Base-by-base conservation (phyloP, 2,888 invertebrate species). In the Protonemura montana region DNA sequence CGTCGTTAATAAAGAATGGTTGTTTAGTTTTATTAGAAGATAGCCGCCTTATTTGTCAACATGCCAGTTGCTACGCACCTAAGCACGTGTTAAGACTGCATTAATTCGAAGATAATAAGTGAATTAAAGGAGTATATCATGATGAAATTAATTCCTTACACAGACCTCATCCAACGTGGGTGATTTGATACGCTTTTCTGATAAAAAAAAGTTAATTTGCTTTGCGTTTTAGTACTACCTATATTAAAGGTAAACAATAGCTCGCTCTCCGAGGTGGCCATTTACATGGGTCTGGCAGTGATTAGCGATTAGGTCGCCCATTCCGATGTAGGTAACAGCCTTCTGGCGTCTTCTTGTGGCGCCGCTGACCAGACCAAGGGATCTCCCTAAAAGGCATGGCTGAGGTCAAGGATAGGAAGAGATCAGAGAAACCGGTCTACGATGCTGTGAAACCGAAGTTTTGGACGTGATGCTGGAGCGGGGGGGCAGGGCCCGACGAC, bases 401-500 rank as follows among this genome's bases (percentile, higher is more conserved):
- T 78, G 78, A 78, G 78, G 78, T 78, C 78, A 78, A 78, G 78
- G 78, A 78, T 78, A 78, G 78, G 59, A 59, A 59, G 59, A 59
- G 27, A 78, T 78, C 78, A 78, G 78, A 78, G 78, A 59, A 59
- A 59, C 59, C 59, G 59, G 59, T 59, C 29, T 78, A 10, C 81
- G n/a, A 30, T 27, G 78, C 78, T 28, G 78, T 25, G 7, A 78
- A 78, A 27, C 13, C 26, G 81, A 29, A 30, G 78, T 59, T 59
- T 59, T 21, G 59, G 59, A 7, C 21, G 21, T 13, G 13, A 59
- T 59, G 59, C 59, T 16, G 59, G 59, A 21, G 21, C 59, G 21
- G 59, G 59, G 16, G 1, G 21, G 7, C 59, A 21, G 1, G 59
- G n/a, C n/a, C n/a, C 59, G 59, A 2, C 59, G 59, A 10, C 59